Evolutionary conservation across 2,113 vertebrate genomes (phyloP).

Genomic region (Ivindomyrus marchei): DNA sequence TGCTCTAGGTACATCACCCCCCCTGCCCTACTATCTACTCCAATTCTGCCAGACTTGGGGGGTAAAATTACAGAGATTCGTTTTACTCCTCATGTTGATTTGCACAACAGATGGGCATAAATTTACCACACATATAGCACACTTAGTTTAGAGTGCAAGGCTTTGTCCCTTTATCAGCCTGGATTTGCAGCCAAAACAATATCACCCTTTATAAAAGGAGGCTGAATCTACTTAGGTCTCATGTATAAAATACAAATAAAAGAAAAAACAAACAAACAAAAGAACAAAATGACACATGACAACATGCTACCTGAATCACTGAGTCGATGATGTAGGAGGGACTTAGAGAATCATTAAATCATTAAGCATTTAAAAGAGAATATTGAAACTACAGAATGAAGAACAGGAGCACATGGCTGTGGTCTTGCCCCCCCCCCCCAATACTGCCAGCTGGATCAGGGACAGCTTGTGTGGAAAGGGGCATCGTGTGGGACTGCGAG

Average conservation of each 20-base stretch:
- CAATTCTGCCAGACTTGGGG: neutral
- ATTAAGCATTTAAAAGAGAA: neutral
- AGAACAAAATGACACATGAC: neutral
- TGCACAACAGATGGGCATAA: neutral
- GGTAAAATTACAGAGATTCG: neutral
- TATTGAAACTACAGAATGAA: neutral
- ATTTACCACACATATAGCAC: neutral
- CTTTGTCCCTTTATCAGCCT: neutral
- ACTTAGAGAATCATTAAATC: neutral
- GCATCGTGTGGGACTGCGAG: neutral
- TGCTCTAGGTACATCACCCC: neutral
- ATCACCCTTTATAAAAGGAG: neutral
- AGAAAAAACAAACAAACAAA: neutral
- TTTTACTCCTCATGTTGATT: neutral
- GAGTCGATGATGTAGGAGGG: neutral
- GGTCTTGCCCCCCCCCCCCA: too few relatives aligned
- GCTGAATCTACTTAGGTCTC: neutral
- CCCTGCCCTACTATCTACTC: neutral
- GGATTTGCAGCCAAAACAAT: neutral
- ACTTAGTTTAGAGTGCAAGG: neutral
- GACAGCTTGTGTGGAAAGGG: neutral
- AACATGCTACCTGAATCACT: neutral
- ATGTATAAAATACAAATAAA: neutral
- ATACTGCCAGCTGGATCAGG: neutral
- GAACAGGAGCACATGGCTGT: neutral